These are phyloP conservation scores for Marmota monax DNA, from an alignment of 2,113 vertebrate genomes.

Conservation along the genomic window DNA sequence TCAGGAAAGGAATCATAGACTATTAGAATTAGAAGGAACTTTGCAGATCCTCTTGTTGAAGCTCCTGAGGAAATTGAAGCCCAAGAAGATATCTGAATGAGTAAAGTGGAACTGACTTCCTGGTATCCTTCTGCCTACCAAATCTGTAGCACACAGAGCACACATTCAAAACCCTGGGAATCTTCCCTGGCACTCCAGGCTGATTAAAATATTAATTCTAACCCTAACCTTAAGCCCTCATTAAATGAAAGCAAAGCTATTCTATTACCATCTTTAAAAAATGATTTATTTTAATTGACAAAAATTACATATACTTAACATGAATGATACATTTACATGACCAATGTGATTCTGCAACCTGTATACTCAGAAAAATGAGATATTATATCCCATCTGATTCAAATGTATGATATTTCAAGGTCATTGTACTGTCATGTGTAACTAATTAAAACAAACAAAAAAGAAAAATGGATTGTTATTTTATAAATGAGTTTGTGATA, in stretches of 20 bases:
- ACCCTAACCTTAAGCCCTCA: too few relatives aligned
- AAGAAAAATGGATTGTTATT: background rate
- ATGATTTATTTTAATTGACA: background rate
- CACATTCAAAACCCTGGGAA: background rate
- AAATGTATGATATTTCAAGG: too few relatives aligned
- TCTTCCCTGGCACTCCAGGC: background rate
- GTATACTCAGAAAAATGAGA: too few relatives aligned
- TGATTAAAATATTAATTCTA: background rate
- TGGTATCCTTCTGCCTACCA: background rate
- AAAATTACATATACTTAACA: background rate
- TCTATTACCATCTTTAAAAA: background rate
- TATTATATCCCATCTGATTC: too few relatives aligned
- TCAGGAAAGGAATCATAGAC: background rate
- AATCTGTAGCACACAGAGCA: background rate
- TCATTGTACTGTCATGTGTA: too few relatives aligned
- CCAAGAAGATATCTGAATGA: background rate
- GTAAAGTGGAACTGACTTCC: background rate
- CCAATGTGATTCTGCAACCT: too few relatives aligned
- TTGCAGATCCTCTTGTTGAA: background rate
- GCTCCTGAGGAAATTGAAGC: background rate
- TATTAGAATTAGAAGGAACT: background rate
- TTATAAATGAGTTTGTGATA: background rate
- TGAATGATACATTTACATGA: too few relatives aligned
- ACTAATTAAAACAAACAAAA: too few relatives aligned
- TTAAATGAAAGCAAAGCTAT: background rate